These are phyloP conservation scores for Abramis brama DNA, from an alignment of 2,113 vertebrate genomes.

Conservation along the genomic window DNA sequence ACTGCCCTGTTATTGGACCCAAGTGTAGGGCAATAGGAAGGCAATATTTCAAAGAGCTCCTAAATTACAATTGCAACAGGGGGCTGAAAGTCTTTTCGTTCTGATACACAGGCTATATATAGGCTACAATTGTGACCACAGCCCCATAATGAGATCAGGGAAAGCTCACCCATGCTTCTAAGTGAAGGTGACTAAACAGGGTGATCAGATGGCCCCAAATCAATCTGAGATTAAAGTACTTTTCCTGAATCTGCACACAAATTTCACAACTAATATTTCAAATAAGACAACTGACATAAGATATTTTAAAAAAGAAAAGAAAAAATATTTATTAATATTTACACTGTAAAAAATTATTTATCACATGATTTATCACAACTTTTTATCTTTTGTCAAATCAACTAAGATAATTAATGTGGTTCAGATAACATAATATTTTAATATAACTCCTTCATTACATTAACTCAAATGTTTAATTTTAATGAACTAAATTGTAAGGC, in stretches of 20 bases:
- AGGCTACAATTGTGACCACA: slow-evolving; percentile 17
- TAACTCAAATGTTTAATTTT: no score
- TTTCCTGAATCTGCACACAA: background rate
- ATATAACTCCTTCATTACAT: no score
- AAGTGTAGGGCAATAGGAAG: no score
- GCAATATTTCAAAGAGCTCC: background rate
- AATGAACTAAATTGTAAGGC: no score
- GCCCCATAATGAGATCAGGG: slow-evolving; percentile 15
- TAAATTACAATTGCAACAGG: background rate
- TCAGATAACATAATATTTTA: no score
- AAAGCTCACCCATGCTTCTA: background rate
- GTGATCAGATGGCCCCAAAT: background rate
- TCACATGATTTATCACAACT: no score
- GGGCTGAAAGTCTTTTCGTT: no score
- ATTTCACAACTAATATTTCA: no score
- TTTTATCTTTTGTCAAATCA: no score
- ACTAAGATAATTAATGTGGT: no score
- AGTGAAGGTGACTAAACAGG: slow-evolving; percentile 17
- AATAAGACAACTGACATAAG: background rate
- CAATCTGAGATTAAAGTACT: background rate
- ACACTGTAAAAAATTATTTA: no score
- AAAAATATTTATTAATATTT: no score
- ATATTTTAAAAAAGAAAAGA: background rate
- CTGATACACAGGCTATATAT: background rate
- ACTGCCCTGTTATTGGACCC: background rate